These are phyloP conservation scores for Sesia bembeciformis DNA, from an alignment of 2,888 invertebrate genomes.

Conservation along the genomic window DNA sequence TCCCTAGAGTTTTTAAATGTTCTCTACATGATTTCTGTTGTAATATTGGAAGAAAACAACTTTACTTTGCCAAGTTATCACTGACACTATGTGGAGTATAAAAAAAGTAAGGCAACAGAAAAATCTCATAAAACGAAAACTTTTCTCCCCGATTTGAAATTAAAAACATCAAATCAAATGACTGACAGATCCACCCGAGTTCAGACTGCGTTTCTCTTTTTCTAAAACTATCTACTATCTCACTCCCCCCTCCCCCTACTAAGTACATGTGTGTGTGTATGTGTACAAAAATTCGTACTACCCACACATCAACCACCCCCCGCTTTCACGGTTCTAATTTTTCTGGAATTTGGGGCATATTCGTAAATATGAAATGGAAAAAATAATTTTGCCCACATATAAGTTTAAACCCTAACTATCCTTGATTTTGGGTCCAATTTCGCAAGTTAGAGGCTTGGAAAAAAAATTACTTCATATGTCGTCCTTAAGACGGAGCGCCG, in stretches of 20 bases:
- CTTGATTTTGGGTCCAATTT: conserved; percentile 28
- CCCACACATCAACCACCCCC: conserved; percentile 42
- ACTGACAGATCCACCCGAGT: conserved; percentile 31
- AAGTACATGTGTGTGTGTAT: conserved; percentile 29
- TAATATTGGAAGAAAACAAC: too few species aligned
- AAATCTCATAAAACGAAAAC: too few species aligned
- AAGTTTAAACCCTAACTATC: conserved; percentile 30
- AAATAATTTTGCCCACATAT: conserved; percentile 59
- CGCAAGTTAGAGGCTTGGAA: conserved; percentile 41
- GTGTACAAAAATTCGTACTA: conserved; percentile 41
- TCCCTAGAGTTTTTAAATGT: too few species aligned
- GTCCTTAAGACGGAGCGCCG: conserved; percentile 74
- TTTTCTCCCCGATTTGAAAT: conserved; percentile 2
- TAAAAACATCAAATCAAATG: conserved; percentile 9
- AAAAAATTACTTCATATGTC: conserved; percentile 76
- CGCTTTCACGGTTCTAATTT: conserved; percentile 76
- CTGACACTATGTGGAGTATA: too few species aligned
- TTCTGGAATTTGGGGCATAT: conserved; percentile 76
- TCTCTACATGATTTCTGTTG: too few species aligned
- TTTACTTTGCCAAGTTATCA: too few species aligned
- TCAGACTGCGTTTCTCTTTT: conserved; percentile 54
- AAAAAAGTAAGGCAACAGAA: too few species aligned
- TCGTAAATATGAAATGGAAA: conserved; percentile 76
- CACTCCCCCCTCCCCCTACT: conserved; percentile 23
- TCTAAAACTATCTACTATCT: conserved; percentile 69